Conservation (phyloP, 1,140 invertebrate species). For the Oryctes rhinoceros region DNA sequence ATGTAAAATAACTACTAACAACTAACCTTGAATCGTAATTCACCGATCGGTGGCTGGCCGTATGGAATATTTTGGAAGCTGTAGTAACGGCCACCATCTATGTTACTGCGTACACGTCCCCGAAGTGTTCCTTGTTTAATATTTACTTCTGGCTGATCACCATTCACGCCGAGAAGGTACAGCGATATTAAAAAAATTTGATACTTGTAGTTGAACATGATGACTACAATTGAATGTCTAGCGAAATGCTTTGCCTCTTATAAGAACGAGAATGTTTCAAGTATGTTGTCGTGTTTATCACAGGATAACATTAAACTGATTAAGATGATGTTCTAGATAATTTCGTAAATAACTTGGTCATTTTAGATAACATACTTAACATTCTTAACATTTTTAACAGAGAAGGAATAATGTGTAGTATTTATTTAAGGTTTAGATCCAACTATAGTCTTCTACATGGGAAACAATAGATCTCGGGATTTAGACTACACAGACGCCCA, state of each 20-base stretch:
- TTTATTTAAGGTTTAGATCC: conserved; percentile 75
- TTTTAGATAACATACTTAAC: neutral
- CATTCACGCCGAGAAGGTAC: too few species aligned
- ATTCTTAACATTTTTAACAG: too few species aligned
- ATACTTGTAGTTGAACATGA: too few species aligned
- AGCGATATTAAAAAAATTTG: too few species aligned
- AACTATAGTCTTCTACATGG: conserved; percentile 84
- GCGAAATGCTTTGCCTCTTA: too few species aligned
- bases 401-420: neutral
- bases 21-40: conserved; percentile 27
- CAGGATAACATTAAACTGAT: too few species aligned
- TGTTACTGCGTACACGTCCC: neutral
- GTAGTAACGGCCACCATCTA: neutral
- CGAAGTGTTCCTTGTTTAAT: neutral
- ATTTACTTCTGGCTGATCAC: too few species aligned
- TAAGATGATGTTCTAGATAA: too few species aligned
- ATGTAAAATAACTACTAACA: neutral
- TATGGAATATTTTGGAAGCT: conserved; percentile 43
- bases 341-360: too few species aligned
- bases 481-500: conserved; percentile 84
- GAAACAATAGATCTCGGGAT: conserved; percentile 79
- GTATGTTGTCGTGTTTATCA: too few species aligned
- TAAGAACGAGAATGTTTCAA: too few species aligned
- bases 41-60: conserved; percentile 15
- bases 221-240: too few species aligned